phyloP scores from a whole-genome alignment of 1,140 invertebrate genomes.

The Charaxes varanes region DNA sequence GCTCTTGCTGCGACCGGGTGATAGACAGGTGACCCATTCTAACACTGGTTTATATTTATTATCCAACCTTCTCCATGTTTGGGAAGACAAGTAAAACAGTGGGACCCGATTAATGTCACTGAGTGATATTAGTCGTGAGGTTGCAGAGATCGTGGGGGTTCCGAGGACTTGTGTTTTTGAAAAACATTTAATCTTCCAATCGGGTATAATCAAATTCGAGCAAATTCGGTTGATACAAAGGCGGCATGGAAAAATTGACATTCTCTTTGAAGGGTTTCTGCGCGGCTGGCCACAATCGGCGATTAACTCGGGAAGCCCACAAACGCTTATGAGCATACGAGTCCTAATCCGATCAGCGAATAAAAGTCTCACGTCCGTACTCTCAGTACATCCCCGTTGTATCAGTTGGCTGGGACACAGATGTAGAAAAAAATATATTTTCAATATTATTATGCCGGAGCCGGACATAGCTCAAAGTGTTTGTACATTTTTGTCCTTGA shows the following conservation, averaged over 20 bases:
- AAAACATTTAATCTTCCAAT: background rate
- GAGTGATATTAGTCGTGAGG: too few species aligned
- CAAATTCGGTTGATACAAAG: slow-evolving; percentile 1
- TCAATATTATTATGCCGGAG: too few species aligned
- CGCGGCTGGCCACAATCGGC: slow-evolving; percentile 9
- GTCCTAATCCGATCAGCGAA: slow-evolving; percentile 19
- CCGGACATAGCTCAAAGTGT: too few species aligned
- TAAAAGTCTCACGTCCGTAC: slow-evolving; percentile 18
- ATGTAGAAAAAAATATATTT: background rate
- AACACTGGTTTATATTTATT: too few species aligned
- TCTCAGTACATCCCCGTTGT: slow-evolving; percentile 12
- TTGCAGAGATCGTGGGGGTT: too few species aligned
- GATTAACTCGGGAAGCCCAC: slow-evolving; percentile 10
- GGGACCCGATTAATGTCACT: too few species aligned
- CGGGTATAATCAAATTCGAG: background rate
- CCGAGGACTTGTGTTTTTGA: too few species aligned
- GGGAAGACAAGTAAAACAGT: too few species aligned
- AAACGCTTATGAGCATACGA: slow-evolving; percentile 17
- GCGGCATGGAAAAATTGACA: slow-evolving; percentile 12
- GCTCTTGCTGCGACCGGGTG: too few species aligned
- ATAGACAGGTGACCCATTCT: too few species aligned
- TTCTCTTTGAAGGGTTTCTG: slow-evolving; percentile 15
- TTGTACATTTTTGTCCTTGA: too few species aligned
- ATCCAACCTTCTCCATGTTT: too few species aligned
- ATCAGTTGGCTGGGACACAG: background rate